A percentile compares a stretch with the other conserved stretches of the same genome.
Evolutionary conservation across 2,113 vertebrate species (phyloP).

Genomic region (Melanotaenia duboulayi): DNA sequence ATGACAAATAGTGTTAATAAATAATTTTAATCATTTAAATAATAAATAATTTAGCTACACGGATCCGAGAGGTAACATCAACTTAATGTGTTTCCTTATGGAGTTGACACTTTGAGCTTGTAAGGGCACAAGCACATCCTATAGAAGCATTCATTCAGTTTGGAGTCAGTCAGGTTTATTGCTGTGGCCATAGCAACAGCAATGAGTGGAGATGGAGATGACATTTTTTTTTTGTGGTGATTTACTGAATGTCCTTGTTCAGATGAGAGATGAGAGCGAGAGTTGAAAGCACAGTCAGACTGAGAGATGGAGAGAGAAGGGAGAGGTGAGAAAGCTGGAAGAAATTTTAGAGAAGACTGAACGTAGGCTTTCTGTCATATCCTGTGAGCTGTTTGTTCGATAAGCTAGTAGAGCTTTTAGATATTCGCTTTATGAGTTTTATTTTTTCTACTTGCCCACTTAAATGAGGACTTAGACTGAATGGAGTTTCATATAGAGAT

Average conservation of each 20-base stretch:
- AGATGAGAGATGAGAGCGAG: constrained; percentile 46
- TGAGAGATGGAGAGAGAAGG: constrained; percentile 20
- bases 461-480: constrained; percentile 16
- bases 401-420: constrained; percentile 16
- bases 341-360: constrained; percentile 27
- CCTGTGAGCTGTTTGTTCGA: constrained; percentile 48
- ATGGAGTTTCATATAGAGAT: constrained; percentile 2
- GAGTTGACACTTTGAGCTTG: constrained; percentile 22
- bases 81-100: constrained; percentile 17
- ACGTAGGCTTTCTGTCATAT: constrained; percentile 40
- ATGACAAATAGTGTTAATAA: constrained; percentile 26
- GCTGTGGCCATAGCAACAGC: constrained; percentile 81
- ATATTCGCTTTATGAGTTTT: constrained; percentile 35
- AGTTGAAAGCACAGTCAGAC: constrained; percentile 30
- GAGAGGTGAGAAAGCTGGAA: background rate
- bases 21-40: too few species aligned
- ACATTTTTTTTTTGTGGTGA: constrained; percentile 52
- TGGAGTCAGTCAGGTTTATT: constrained; percentile 66
- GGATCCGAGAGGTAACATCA: background rate
- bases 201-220: constrained; percentile 62
- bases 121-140: constrained; percentile 28
- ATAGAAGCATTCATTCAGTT: constrained; percentile 38
- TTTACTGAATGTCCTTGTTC: constrained; percentile 73
- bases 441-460: constrained; percentile 19
- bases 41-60: background rate